Percentiles rank a stretch among this genome's conserved stretches.
These are phyloP conservation scores for Eucidaris tribuloides DNA, from an alignment of 35 echinoderm and acorn worm species.

Conservation along the genomic window DNA sequence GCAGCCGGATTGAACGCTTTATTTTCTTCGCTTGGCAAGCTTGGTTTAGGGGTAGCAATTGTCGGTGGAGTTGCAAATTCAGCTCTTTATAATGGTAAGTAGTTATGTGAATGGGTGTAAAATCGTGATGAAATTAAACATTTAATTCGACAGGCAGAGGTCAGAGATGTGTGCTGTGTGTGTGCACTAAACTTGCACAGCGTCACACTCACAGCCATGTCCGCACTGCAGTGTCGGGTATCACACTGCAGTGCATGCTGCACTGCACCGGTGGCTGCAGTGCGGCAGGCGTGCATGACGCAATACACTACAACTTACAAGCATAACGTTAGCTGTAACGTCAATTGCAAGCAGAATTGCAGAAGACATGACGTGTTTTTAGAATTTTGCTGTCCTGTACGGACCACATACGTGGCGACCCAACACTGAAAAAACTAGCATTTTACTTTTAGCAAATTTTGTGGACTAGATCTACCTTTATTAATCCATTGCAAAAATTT, in stretches of 20 bases:
- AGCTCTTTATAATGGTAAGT: conserved; percentile 95
- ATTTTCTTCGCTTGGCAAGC: conserved; percentile 71
- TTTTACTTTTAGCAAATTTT: no score
- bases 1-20: conserved; percentile 72
- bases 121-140: background rate
- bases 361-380: no score
- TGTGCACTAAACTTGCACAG: no score
- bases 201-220: background rate
- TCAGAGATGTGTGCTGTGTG: background rate
- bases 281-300: background rate
- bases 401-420: no score
- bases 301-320: no score
- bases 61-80: conserved; percentile 80
- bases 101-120: background rate
- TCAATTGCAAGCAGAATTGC: no score
- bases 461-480: no score
- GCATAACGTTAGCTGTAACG: no score
- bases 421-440: no score
- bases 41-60: conserved; percentile 86
- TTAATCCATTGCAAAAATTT: no score
- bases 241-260: no score
- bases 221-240: background rate
- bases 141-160: background rate
- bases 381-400: no score
- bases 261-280: background rate